phyloP scores from a whole-genome alignment of 2,797 vertebrate genomes.

The Sus cebifrons region DNA sequence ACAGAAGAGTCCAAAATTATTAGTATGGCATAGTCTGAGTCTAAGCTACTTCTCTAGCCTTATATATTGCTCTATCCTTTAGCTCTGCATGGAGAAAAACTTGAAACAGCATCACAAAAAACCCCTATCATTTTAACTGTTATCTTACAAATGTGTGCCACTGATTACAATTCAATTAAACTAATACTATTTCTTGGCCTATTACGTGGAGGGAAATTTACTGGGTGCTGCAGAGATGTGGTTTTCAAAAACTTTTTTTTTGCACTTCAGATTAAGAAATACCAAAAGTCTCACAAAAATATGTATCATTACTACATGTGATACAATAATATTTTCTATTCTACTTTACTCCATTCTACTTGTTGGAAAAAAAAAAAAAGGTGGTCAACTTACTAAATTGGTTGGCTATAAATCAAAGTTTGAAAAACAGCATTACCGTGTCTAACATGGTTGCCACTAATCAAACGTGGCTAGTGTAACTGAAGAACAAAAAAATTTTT shows the following conservation, averaged over 20 bases:
- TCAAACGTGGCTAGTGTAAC: neutral
- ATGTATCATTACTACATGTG: neutral
- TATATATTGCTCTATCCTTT: neutral
- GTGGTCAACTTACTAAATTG: neutral
- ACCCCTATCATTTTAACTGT: neutral
- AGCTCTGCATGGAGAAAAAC: neutral
- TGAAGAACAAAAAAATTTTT: neutral
- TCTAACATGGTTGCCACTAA: neutral
- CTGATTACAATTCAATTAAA: constrained; percentile 29
- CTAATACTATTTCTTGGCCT: constrained; percentile 29
- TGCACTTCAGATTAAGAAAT: neutral
- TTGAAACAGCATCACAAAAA: neutral
- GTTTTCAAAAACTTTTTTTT: constrained; percentile 33
- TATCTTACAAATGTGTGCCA: constrained; percentile 18
- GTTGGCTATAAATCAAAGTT: neutral
- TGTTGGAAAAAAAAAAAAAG: constrained; percentile 1
- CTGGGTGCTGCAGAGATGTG: neutral
- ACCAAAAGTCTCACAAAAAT: constrained; percentile 2
- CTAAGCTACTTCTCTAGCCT: neutral
- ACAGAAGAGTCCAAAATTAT: constrained; percentile 16
- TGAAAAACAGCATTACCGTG: constrained; percentile 29
- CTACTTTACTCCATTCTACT: neutral
- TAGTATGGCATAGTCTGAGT: neutral
- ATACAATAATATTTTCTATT: neutral
- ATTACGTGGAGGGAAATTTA: neutral